Evolutionary conservation across 2,113 vertebrate species (phyloP).

Genomic region (Mesitornis unicolor): DNA sequence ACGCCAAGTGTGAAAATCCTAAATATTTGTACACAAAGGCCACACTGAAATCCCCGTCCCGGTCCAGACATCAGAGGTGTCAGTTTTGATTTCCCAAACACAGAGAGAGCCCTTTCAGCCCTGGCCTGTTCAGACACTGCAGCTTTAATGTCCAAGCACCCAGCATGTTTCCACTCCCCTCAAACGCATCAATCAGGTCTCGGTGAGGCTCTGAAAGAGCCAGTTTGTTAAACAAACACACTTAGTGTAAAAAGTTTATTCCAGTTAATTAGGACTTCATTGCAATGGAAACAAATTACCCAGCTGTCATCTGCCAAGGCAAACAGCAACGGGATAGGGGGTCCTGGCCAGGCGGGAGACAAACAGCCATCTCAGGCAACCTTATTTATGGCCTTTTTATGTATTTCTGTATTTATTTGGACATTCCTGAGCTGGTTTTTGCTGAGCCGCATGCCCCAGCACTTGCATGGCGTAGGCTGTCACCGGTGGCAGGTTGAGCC

Average conservation of each 20-base stretch:
- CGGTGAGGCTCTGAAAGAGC: constrained; percentile 73
- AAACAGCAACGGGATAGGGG: constrained; percentile 60
- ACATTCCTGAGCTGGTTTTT: constrained; percentile 43
- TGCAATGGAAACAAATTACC: constrained; percentile 78
- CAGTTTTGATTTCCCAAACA: constrained; percentile 64
- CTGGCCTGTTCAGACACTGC: constrained; percentile 58
- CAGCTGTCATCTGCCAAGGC: constrained; percentile 67
- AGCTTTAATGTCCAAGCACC: constrained; percentile 64
- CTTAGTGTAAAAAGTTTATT: constrained; percentile 80
- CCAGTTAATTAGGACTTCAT: constrained; percentile 77
- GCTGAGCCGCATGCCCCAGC: background rate
- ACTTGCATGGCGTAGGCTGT: background rate
- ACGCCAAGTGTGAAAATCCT: background rate
- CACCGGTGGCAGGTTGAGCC: background rate
- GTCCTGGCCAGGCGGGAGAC: constrained; percentile 32
- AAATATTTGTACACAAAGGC: constrained; percentile 57
- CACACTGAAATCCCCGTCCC: background rate
- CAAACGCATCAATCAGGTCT: constrained; percentile 69
- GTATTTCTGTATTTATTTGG: constrained; percentile 65
- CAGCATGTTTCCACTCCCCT: constrained; percentile 63
- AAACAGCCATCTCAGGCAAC: constrained; percentile 65
- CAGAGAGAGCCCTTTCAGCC: constrained; percentile 70
- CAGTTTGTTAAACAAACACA: constrained; percentile 78
- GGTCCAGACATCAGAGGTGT: constrained; percentile 65
- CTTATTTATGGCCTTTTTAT: constrained; percentile 66